Percentiles rank a stretch among this genome's conserved stretches.
Evolutionary conservation across 2,797 vertebrate genomes (phyloP).

Genomic region (Toxotes lorentzi): DNA sequence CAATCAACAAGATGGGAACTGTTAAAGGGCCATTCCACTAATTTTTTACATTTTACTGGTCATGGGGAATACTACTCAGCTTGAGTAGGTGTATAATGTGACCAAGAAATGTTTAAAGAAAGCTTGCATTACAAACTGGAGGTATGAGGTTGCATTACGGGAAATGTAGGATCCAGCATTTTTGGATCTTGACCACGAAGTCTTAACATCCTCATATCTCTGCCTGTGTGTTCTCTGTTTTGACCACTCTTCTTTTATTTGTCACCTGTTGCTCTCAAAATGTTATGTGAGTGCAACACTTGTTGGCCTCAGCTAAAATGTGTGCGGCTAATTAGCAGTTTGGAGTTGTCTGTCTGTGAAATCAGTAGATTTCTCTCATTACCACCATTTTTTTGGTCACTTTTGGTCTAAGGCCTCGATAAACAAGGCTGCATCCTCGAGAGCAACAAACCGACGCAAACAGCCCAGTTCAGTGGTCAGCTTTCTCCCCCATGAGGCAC

Average conservation of each 20-base stretch:
- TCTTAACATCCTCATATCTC: not conserved
- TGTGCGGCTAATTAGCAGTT: not conserved
- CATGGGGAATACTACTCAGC: not conserved
- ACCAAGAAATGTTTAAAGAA: not conserved
- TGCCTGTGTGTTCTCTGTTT: not conserved
- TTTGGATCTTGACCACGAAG: not conserved
- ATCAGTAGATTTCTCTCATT: not conserved
- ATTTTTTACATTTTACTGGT: not conserved
- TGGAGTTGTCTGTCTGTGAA: not conserved
- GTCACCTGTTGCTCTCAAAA: not conserved
- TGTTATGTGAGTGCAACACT: not conserved
- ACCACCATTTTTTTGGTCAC: not conserved
- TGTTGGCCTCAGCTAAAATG: no score
- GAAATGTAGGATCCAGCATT: not conserved
- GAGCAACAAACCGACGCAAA: not conserved
- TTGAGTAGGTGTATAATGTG: not conserved
- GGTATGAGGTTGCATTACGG: not conserved
- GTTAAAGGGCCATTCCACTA: not conserved
- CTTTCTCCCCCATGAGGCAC: slow-evolving; percentile 29
- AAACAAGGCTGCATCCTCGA: not conserved
- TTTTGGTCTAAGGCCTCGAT: not conserved
- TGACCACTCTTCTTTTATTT: not conserved
- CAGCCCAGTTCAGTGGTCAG: slow-evolving; percentile 47
- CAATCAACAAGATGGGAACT: not conserved
- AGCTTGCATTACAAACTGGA: not conserved